phyloP scores from a whole-genome alignment of 2,888 invertebrate species.

The Phyllotreta striolata region DNA sequence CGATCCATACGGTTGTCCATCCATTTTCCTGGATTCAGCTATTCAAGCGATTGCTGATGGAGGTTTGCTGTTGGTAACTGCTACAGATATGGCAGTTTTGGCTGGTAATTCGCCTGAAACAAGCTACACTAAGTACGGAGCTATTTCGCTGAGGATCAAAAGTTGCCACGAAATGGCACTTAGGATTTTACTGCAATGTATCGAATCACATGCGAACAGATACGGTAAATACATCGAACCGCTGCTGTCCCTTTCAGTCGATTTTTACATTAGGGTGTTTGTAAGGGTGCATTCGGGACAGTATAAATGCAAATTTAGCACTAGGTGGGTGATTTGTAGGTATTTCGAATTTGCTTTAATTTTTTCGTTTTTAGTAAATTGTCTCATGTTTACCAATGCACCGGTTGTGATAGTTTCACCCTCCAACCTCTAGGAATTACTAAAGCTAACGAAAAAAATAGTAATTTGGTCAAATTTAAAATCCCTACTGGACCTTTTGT shows the following conservation, averaged over 20 bases:
- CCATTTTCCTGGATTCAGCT: constrained; percentile 89
- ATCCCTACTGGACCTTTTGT: constrained; percentile 77
- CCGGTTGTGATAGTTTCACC: constrained; percentile 83
- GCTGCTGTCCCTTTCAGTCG: constrained; percentile 88
- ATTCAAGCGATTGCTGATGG: constrained; percentile 82
- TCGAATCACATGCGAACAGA: constrained; percentile 91
- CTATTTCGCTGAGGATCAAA: constrained; percentile 84
- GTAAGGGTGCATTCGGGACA: constrained; percentile 85
- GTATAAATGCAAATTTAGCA: constrained; percentile 83
- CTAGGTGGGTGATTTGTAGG: constrained; percentile 66
- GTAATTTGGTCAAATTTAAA: constrained; percentile 67
- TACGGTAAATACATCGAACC: constrained; percentile 94
- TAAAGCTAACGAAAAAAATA: constrained; percentile 67
- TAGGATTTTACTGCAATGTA: constrained; percentile 89
- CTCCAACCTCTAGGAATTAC: constrained; percentile 79
- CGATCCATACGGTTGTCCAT: constrained; percentile 97
- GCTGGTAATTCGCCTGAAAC: constrained; percentile 97
- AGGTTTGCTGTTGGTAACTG: constrained; percentile 92
- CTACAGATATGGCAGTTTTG: constrained; percentile 96
- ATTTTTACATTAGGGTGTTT: constrained; percentile 96
- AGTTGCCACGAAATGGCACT: constrained; percentile 96
- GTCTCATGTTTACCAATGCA: constrained; percentile 88
- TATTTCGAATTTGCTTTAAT: not conserved
- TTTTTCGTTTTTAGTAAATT: constrained; percentile 70
- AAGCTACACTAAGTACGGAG: constrained; percentile 91